phyloP scores from a whole-genome alignment of 2,888 invertebrate genomes.

The Molorchus minor region DNA sequence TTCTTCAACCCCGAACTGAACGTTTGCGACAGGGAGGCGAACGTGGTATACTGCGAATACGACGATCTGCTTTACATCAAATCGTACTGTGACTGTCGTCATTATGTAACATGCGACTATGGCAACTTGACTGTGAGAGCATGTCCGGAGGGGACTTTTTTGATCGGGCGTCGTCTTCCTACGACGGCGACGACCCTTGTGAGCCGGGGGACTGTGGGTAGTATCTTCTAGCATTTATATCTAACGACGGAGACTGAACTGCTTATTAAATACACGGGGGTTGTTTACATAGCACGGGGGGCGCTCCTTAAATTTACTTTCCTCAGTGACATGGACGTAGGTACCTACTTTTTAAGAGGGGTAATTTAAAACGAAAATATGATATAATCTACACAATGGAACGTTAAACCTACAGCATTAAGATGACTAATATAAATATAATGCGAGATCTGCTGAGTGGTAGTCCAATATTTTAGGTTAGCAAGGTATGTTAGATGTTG shows the following conservation, averaged over 20 bases:
- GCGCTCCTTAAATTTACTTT: no score
- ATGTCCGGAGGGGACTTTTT: conserved; percentile 1
- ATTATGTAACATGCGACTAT: conserved; percentile 13
- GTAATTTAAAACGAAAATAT: no score
- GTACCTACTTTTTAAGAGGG: no score
- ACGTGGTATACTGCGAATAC: conserved; percentile 34
- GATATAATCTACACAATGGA: no score
- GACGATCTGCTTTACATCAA: conserved; percentile 14
- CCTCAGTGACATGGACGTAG: no score
- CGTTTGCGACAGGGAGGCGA: conserved; percentile 41
- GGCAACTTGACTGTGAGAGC: background rate
- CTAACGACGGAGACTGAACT: background rate
- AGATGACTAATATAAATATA: no score
- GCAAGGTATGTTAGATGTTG: no score
- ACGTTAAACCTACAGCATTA: no score
- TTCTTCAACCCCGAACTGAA: conserved; percentile 39
- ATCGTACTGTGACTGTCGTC: conserved; percentile 4
- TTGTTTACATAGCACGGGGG: no score
- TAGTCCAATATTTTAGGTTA: no score
- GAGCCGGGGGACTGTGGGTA: conserved; percentile 5
- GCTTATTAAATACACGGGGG: no score
- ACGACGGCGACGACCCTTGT: background rate
- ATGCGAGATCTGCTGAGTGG: no score
- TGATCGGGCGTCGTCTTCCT: background rate
- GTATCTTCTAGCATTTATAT: background rate